Conservation (phyloP, 2,888 invertebrate genomes). For the Lepidonotus clava region DNA sequence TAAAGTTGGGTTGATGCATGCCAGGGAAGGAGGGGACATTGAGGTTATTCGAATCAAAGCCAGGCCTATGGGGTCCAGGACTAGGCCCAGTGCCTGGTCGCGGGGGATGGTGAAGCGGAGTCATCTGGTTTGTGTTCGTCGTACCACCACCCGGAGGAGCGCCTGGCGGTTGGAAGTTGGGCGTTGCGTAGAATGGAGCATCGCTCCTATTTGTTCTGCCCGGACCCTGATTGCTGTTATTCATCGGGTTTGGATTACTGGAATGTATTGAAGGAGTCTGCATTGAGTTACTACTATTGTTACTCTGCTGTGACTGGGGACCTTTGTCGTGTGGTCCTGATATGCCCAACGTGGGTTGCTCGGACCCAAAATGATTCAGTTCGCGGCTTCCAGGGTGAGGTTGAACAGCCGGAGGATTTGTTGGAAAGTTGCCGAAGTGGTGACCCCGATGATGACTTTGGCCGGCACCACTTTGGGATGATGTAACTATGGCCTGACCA, state of each 20-base stretch:
- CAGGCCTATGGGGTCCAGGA: slow-evolving; percentile 12
- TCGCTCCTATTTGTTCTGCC: not conserved
- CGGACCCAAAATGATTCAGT: not conserved
- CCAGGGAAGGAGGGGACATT: not conserved
- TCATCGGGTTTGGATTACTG: not conserved
- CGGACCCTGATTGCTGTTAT: not conserved
- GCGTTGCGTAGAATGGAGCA: not conserved
- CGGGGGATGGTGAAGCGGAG: slow-evolving; percentile 24
- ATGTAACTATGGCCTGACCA: not conserved
- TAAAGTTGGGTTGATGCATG: slow-evolving; percentile 12
- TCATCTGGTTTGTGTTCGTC: slow-evolving; percentile 6
- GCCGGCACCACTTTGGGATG: not conserved
- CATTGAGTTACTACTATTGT: slow-evolving; percentile 31
- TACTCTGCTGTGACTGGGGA: slow-evolving; percentile 57
- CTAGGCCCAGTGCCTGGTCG: slow-evolving; percentile 40
- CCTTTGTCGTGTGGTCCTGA: not conserved
- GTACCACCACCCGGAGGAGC: not conserved
- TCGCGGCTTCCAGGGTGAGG: not conserved
- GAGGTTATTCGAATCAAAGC: not conserved
- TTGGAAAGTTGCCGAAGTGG: not conserved
- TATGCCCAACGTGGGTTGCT: not conserved
- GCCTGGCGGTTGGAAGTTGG: not conserved
- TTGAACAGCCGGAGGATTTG: not conserved
- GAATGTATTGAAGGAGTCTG: slow-evolving; percentile 42
- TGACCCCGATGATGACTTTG: not conserved